These are phyloP conservation scores for Linnaemya vulpina DNA, from an alignment of 2,888 invertebrate species.

Conservation along the genomic window DNA sequence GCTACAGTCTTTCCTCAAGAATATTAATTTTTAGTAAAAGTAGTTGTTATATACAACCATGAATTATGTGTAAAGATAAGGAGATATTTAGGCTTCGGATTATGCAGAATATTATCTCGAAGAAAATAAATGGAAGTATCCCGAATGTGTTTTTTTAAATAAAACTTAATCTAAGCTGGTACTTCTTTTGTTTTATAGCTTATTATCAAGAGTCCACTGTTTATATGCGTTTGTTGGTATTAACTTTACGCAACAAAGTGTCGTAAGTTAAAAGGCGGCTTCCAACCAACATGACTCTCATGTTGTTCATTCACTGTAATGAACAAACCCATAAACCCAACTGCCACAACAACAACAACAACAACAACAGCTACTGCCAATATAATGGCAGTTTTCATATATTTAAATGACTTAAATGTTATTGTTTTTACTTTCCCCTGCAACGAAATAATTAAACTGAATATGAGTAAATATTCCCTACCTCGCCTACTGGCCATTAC, in stretches of 20 bases:
- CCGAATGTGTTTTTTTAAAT: no score
- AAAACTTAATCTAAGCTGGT: no score
- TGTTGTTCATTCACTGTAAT: conserved; percentile 51
- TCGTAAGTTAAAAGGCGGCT: conserved; percentile 39
- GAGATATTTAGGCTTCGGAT: no score
- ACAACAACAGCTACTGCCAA: conserved; percentile 13
- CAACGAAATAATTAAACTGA: conserved; percentile 15
- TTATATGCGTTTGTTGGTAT: not conserved
- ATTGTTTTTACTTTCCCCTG: conserved; percentile 30
- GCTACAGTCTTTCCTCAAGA: not conserved
- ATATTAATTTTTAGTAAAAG: not conserved
- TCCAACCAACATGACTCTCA: conserved; percentile 30
- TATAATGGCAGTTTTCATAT: conserved; percentile 57
- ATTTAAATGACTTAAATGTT: conserved; percentile 48
- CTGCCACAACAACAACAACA: not conserved
- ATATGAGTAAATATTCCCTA: not conserved
- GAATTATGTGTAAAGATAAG: no score
- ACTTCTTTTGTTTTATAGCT: no score
- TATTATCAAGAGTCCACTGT: not conserved
- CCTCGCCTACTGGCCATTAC: not conserved
- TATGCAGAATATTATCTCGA: no score
- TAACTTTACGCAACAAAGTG: conserved; percentile 26
- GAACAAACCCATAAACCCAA: conserved; percentile 38
- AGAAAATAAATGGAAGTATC: no score
- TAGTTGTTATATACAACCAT: no score